phyloP scores from a whole-genome alignment of 1,140 invertebrate genomes.

The Drosophila nigromelanica region DNA sequence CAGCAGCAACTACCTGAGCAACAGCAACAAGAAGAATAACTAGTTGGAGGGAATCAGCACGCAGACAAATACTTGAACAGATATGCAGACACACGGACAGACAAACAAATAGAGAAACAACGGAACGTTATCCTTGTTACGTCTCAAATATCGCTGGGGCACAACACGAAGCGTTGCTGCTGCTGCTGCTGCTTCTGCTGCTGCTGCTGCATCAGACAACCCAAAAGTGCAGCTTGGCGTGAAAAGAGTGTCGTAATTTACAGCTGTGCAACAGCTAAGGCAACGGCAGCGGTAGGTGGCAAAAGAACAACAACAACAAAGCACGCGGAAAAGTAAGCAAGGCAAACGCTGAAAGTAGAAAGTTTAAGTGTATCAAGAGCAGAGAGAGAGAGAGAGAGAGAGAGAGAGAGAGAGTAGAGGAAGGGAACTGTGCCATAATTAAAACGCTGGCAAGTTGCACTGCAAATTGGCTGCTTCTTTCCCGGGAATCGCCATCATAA shows the following conservation, averaged over 20 bases:
- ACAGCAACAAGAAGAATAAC: constrained; percentile 14
- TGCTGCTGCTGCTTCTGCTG: constrained; percentile 8
- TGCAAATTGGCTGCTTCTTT: constrained; percentile 54
- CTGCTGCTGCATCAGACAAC: constrained; percentile 30
- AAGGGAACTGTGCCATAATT: constrained; percentile 57
- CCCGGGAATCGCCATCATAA: constrained; percentile 38
- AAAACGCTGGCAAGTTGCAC: constrained; percentile 54
- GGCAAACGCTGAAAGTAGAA: constrained; percentile 15
- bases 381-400: neutral
- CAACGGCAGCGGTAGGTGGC: constrained; percentile 16
- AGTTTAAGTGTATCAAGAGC: constrained; percentile 3
- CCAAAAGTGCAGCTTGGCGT: constrained; percentile 75
- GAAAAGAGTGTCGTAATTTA: constrained; percentile 79
- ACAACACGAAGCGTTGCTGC: constrained; percentile 5
- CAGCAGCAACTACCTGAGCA: constrained; percentile 10
- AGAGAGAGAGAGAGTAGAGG: constrained; percentile 3
- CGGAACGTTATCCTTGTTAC: constrained; percentile 37
- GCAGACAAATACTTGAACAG: neutral
- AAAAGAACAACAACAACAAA: constrained; percentile 15
- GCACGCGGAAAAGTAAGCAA: constrained; percentile 34
- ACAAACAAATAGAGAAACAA: constrained; percentile 38
- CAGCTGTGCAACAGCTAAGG: constrained; percentile 42
- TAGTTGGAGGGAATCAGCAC: constrained; percentile 9
- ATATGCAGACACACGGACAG: constrained; percentile 2
- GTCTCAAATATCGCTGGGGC: constrained; percentile 18